Base-by-base conservation (phyloP, 2,113 vertebrate species). In the Haemorhous mexicanus region DNA sequence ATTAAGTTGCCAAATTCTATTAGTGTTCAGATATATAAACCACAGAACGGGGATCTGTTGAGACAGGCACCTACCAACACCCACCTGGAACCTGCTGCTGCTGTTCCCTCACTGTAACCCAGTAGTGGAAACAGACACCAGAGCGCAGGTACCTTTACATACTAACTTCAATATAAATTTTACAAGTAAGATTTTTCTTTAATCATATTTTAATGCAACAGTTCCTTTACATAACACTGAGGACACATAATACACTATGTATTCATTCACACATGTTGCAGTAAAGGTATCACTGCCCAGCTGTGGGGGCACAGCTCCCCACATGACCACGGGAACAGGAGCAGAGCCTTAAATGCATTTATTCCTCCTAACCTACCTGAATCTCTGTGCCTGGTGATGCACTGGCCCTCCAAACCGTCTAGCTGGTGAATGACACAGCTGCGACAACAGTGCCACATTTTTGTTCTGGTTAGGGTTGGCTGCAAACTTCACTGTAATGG, bases 381-480 rank as follows among this genome's bases (percentile, higher is more conserved):
- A 99, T 96, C 99, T 98, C 96, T 99, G 99, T 4, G 99, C 99
- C 97, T 99, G 99, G 98, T 99, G 99, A 93, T 99, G 99, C 43
- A 99, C 98, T 4, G 99, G 99, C 73, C 99, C 99, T 78, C 99
- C 98, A 17, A 99, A 99, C 81, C 99, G 98, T 26, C 99, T 97
- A 35, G 99, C 99, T 81, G 99, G 99, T 50, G 99, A 99, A 97
- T 99, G 99, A 97, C 99, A 99, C 70, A 99, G 97, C 97, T 99
- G 99, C 30, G 99, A 99, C 92, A 99, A 98, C 95, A 99, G 96
- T 44, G 99, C 99, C 66, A 99, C 98, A 87, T 99, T 99, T 98
- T 99, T 99, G 95, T 98, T 98, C 98, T 99, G 99, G 97, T 99
- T 99, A 58, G 99, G 99, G 89, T 99, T 99, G 96, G 99, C 99